Evolutionary conservation across 2,113 vertebrate genomes (phyloP), one percentile per base, ranked within the genome.

Genomic region (Uria lomvia): DNA sequence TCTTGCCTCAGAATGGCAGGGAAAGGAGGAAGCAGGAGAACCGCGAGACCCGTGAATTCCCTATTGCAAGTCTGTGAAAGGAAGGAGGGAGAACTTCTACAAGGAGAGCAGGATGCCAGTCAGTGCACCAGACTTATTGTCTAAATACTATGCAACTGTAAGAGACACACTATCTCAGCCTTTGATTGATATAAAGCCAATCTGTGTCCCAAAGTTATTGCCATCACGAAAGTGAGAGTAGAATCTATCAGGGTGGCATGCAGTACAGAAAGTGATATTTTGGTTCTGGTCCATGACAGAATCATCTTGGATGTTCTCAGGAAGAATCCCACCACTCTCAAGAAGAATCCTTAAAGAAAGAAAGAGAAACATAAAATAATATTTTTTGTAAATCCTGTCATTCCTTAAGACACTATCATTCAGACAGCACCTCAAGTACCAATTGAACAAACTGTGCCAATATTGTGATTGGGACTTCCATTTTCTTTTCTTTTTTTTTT

Each of bases 151-250:
- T 22, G 47, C 0, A 2, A 75, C 15, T 53, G 7, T 27, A 68
- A 53, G 40, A 65, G 27, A 56, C 3, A 14, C 3, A 17, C 6
- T 90, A 53, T 93, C 84, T 98, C 90, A 96, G 76, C 98, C 97
- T 95, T 91, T 98, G 94, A 99, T 98, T 97, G 99, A 99, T 97
- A 99, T 98, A 97, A 99, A 99, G 53, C 99, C 99, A 59, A 99
- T 98, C 92, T 99, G 99, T 23, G 98, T 99, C 49, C 99, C 99
- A 34, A 99, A 99, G 97, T 99, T 98, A 67, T 50, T 47, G 11
- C 99, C 99, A 84, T 99, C 99, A 60, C 99, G 98, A 42, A 98
- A 97, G 75, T 99, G 98, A 45, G 99, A 99, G 85, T 99, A 99
- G 97, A 99, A 99, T 86, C 97, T 96, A 6, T 99, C 98, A 16